phyloP scores from a whole-genome alignment of 2,888 invertebrate species.

The Pristionchus entomophagus region DNA sequence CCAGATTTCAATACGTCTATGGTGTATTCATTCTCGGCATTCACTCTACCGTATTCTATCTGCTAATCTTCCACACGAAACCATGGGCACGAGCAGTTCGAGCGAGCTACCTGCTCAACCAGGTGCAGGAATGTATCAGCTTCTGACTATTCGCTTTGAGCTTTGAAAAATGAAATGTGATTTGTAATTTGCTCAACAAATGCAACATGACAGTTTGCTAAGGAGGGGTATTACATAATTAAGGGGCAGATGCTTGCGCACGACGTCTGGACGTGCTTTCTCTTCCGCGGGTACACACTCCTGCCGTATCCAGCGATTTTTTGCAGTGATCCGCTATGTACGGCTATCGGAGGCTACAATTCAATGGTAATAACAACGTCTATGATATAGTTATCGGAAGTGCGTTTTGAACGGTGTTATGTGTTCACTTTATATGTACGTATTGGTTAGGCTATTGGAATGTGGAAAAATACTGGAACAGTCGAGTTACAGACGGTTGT shows the following conservation, averaged over 20 bases:
- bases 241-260: neutral
- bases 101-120: neutral
- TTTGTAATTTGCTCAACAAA: too few species aligned
- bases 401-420: too few species aligned
- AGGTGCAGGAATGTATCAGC: neutral
- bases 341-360: neutral
- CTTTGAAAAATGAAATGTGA: too few species aligned
- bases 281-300: neutral
- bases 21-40: neutral
- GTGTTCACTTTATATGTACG: too few species aligned
- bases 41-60: neutral
- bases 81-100: neutral
- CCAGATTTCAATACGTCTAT: neutral
- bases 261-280: constrained; percentile 22
- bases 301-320: neutral
- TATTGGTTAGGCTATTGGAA: too few species aligned
- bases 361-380: neutral
- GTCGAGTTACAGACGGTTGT: too few species aligned
- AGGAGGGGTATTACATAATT: neutral
- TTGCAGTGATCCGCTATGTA: neutral
- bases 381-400: too few species aligned
- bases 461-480: too few species aligned
- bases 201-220: too few species aligned
- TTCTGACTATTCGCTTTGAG: too few species aligned
- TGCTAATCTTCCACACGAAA: neutral